Evolutionary conservation across 2,888 invertebrate genomes (phyloP), one percentile per base, ranked within the genome.

Genomic region (Drosophila atripex): DNA sequence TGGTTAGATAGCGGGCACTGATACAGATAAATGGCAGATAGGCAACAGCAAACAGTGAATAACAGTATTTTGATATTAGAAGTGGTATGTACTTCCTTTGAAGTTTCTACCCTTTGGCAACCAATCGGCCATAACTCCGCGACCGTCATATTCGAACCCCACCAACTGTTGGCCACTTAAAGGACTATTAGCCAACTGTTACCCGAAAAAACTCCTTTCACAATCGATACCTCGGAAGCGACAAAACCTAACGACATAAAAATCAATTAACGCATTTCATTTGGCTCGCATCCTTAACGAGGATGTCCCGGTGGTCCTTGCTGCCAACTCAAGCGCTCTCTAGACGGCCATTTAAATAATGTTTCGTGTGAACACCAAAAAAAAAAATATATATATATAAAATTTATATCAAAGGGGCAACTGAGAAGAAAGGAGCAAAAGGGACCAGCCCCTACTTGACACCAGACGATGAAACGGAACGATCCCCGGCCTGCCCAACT

Each of bases 361-460:
- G 76, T 73, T 78, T 88, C 88, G 82, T 88, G 82, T 82, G 83
- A 82, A 82, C 80, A 82, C 46, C 79, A 23, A 41, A 54, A 55
- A 54, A 35, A 32, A 28, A 28, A 54, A 35, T 23, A 28, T 3
- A 9, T 23, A 28, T 28, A 12, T 7, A 14, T 2, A 23, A 14
- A 21, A 32, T 16, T 18, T 32, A 18, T 49, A 41, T 41, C 21
- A 12, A 21, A 43, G 43, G 43, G 43, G 5, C 11, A 21, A 28
- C 2, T 6, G 11, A 3, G 4, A 35, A 30, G 38, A 66, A 64
- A 52, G 68, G 68, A 30, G 16, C 45, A 30, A 51, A 78, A 61
- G 80, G 85, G 75, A 64, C 45, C 84, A 88, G 84, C 82, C 85
- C 87, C 78, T 88, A 87, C 85, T 85, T 85, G 82, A 85, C 85